phyloP scores from a whole-genome alignment of 2,888 invertebrate species.

The Eristalis arbustorum region DNA sequence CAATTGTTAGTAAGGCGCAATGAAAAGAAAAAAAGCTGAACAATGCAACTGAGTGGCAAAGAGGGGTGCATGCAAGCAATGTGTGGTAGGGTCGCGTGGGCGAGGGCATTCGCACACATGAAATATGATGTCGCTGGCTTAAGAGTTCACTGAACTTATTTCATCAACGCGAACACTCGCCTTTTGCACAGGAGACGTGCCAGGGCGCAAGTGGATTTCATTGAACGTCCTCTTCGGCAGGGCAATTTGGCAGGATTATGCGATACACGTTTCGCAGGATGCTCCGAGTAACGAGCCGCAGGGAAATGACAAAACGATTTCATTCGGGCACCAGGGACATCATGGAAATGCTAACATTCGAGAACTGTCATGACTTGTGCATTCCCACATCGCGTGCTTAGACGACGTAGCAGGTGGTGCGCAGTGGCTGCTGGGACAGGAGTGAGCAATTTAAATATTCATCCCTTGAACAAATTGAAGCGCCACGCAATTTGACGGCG shows the following conservation, averaged over 20 bases:
- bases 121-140: not conserved
- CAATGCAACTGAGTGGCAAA: not conserved
- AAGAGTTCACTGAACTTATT: not conserved
- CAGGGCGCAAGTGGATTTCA: slow-evolving; percentile 11
- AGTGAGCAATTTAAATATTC: not conserved
- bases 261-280: not conserved
- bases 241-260: not conserved
- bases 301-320: not conserved
- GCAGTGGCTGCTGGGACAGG: not conserved
- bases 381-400: not conserved
- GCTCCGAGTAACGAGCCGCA: not conserved
- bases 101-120: slow-evolving; percentile 4
- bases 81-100: not conserved
- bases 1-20: not conserved
- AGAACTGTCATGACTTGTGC: not conserved
- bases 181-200: not conserved
- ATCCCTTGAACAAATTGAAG: not conserved
- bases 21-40: not conserved
- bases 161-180: not conserved
- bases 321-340: not conserved
- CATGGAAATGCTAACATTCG: not conserved
- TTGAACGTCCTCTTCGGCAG: not conserved
- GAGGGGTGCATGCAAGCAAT: not conserved
- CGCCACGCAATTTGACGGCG: not conserved
- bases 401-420: slow-evolving; percentile 10